Evolutionary conservation across 2,888 invertebrate species (phyloP).

Genomic region (Caenorhabditis zanzibari): DNA sequence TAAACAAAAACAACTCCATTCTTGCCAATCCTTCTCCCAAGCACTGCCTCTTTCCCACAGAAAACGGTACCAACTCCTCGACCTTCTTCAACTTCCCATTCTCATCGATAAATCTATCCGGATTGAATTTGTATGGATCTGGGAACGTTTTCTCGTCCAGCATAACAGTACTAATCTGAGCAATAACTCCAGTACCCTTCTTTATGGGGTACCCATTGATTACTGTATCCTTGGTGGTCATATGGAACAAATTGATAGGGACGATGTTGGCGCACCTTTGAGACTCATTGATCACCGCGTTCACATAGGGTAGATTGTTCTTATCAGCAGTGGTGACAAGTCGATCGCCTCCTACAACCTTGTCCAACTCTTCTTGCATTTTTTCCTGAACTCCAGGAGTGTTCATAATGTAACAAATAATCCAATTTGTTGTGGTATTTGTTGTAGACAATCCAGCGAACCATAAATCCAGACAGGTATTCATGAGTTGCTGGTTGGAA

Average conservation of each 20-base stretch:
- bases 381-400: conserved; percentile 61
- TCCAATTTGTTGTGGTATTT: conserved; percentile 56
- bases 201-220: conserved; percentile 46
- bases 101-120: conserved; percentile 56
- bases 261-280: conserved; percentile 65
- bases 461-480: conserved; percentile 56
- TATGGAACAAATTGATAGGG: conserved; percentile 54
- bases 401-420: conserved; percentile 44
- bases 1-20: conserved; percentile 64
- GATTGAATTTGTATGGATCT: conserved; percentile 58
- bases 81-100: conserved; percentile 50
- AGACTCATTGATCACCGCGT: conserved; percentile 66
- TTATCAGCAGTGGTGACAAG: conserved; percentile 65
- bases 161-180: conserved; percentile 64
- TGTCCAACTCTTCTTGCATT: conserved; percentile 67
- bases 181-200: conserved; percentile 49
- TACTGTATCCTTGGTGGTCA: conserved; percentile 37
- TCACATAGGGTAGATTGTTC: conserved; percentile 59
- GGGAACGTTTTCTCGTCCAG: conserved; percentile 56
- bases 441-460: conserved; percentile 54
- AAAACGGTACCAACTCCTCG: conserved; percentile 58
- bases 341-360: conserved; percentile 67
- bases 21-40: conserved; percentile 62
- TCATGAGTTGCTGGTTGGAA: conserved; percentile 53
- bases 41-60: conserved; percentile 62